Evolutionary conservation across 2,888 invertebrate species (phyloP).

Genomic region (Hirtodrosophila trivittata): DNA sequence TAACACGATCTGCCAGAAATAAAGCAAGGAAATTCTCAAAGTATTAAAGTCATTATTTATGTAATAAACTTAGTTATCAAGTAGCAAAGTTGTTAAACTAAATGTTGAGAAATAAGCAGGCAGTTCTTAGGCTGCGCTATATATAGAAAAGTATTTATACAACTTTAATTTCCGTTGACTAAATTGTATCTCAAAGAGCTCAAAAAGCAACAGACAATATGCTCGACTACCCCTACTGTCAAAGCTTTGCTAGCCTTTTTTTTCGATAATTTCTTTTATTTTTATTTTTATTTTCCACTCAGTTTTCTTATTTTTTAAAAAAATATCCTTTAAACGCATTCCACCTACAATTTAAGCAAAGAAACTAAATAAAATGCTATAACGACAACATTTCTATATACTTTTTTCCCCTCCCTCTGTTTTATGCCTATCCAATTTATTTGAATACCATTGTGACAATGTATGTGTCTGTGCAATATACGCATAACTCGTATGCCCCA

Average conservation of each 20-base stretch:
- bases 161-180: no score
- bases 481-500: slow-evolving; percentile 33
- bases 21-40: slow-evolving; percentile 46
- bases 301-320: slow-evolving; percentile 10
- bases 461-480: slow-evolving; percentile 21
- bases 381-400: slow-evolving; percentile 72
- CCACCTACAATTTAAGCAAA: slow-evolving; percentile 19
- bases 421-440: slow-evolving; percentile 72
- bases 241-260: slow-evolving; percentile 20
- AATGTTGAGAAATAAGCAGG: background rate
- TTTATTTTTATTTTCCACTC: slow-evolving; percentile 8
- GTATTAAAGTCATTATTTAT: slow-evolving; percentile 21
- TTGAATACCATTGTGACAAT: slow-evolving; percentile 43
- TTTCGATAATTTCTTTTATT: slow-evolving; percentile 7
- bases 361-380: slow-evolving; percentile 46
- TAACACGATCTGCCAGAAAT: slow-evolving; percentile 37
- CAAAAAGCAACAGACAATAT: slow-evolving; percentile 4
- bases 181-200: no score
- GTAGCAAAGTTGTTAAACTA: slow-evolving; percentile 21
- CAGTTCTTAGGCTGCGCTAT: slow-evolving; percentile 5
- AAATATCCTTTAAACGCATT: slow-evolving; percentile 22
- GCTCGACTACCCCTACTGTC: slow-evolving; percentile 1
- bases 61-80: slow-evolving; percentile 24
- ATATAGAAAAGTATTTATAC: slow-evolving; percentile 31
- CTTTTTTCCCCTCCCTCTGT: slow-evolving; percentile 46